phyloP scores from a whole-genome alignment of 2,113 vertebrate species.

The Phylloscopus trochilus region DNA sequence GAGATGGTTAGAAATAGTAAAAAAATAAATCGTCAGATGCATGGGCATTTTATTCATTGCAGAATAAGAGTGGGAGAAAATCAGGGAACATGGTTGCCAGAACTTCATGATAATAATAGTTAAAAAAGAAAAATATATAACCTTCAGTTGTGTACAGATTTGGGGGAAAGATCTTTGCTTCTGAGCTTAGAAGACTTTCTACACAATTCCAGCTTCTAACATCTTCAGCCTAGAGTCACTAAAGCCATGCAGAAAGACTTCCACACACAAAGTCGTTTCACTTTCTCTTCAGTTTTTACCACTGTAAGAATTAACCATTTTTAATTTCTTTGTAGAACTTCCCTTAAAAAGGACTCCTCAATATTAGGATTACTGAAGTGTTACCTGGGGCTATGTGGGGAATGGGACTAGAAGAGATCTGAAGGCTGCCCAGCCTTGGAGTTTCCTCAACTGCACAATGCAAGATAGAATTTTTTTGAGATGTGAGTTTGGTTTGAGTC shows the following conservation, averaged over 20 bases:
- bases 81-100: not conserved
- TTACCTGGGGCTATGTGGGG: not conserved
- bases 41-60: not conserved
- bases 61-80: not conserved
- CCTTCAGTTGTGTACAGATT: not conserved
- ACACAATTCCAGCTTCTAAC: not conserved
- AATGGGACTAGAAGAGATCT: not conserved
- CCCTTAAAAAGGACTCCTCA: not conserved
- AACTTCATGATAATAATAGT: not conserved
- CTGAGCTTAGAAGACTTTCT: not conserved
- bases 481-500: not conserved
- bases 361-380: not conserved
- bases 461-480: not conserved
- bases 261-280: not conserved
- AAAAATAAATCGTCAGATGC: not conserved
- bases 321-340: not conserved
- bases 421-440: not conserved
- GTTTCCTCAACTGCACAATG: not conserved
- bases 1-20: not conserved
- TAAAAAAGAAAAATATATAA: not conserved
- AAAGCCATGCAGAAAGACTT: not conserved
- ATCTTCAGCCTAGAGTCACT: not conserved
- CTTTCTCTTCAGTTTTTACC: not conserved
- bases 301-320: not conserved
- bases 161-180: not conserved